These are phyloP conservation scores for Pectinophora gossypiella DNA, from an alignment of 1,140 invertebrate species.

Conservation along the genomic window DNA sequence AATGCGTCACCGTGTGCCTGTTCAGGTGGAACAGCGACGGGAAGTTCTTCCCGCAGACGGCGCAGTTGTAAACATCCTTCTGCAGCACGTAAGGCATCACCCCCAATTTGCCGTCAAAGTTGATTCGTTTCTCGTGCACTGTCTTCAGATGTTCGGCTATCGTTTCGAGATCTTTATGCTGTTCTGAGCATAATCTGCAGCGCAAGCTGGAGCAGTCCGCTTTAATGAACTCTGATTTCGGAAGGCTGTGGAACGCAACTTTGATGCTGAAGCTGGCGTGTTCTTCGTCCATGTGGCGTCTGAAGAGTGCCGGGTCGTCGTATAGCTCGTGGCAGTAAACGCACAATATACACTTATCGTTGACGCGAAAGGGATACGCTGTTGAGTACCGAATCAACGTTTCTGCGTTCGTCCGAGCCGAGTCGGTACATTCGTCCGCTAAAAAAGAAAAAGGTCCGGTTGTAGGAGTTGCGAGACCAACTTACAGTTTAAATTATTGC, in stretches of 20 bases:
- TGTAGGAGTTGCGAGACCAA: neutral
- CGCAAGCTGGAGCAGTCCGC: slow-evolving; percentile 47
- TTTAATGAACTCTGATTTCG: slow-evolving; percentile 58
- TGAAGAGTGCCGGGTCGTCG: slow-evolving; percentile 50
- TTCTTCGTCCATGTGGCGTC: slow-evolving; percentile 51
- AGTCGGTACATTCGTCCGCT: slow-evolving; percentile 53
- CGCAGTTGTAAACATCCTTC: slow-evolving; percentile 42
- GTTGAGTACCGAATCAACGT: slow-evolving; percentile 49
- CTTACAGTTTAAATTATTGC: no score
- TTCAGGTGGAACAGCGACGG: slow-evolving; percentile 55
- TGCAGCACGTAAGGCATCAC: slow-evolving; percentile 53
- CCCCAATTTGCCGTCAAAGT: slow-evolving; percentile 40
- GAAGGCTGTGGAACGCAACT: slow-evolving; percentile 52
- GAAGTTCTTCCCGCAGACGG: slow-evolving; percentile 46
- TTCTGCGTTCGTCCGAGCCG: slow-evolving; percentile 53
- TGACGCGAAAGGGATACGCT: slow-evolving; percentile 59
- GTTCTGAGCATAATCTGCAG: slow-evolving; percentile 39
- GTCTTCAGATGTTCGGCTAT: slow-evolving; percentile 36
- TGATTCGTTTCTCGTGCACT: slow-evolving; percentile 30
- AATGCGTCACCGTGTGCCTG: slow-evolving; percentile 58
- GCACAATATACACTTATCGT: slow-evolving; percentile 62
- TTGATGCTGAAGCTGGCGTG: slow-evolving; percentile 46
- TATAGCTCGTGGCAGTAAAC: slow-evolving; percentile 63
- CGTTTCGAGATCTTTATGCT: slow-evolving; percentile 26
- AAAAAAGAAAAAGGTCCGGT: slow-evolving; percentile 56